Conservation (phyloP, 2,113 vertebrate species). For the Python bivittatus region DNA sequence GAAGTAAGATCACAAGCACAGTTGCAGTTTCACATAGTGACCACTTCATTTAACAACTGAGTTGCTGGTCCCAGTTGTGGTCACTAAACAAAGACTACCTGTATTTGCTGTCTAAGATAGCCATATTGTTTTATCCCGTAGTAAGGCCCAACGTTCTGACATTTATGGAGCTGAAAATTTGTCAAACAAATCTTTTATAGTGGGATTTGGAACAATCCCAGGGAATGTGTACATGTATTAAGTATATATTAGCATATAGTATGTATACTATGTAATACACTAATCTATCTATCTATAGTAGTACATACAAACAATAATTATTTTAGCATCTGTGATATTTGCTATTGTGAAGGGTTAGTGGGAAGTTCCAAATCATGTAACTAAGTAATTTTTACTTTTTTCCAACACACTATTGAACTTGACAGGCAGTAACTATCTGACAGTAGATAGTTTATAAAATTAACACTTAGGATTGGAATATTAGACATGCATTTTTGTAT, state of each 20-base stretch:
- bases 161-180: neutral
- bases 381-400: neutral
- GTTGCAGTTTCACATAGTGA: neutral
- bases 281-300: neutral
- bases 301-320: neutral
- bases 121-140: neutral
- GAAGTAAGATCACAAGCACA: neutral
- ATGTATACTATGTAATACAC: neutral
- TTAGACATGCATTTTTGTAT: neutral
- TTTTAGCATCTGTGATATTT: neutral
- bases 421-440: no score
- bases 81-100: neutral
- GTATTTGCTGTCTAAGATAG: neutral
- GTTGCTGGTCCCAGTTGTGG: neutral
- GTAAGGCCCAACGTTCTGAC: neutral
- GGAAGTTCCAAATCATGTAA: neutral
- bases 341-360: neutral
- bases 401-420: neutral
- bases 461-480: neutral
- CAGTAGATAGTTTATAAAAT: neutral
- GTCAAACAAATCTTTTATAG: neutral
- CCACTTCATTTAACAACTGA: neutral
- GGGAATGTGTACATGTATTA: neutral
- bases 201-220: neutral
- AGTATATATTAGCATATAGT: neutral